Evolutionary conservation across 2,888 invertebrate genomes (phyloP), one percentile per base, ranked within the genome.

Genomic region (Yponomeuta evonymella): DNA sequence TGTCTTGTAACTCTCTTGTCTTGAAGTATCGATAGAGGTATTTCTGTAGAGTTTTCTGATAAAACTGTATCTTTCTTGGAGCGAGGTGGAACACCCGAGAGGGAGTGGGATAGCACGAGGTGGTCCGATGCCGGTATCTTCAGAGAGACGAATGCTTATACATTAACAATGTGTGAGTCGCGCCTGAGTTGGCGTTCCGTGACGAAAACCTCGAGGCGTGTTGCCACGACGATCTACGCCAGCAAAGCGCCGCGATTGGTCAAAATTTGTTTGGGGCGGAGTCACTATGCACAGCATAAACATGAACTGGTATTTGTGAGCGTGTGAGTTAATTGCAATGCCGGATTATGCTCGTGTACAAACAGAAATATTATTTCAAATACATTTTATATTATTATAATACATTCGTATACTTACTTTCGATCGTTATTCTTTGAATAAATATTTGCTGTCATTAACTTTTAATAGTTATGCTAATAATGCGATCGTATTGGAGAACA

Each of bases 131-230:
- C 88, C 85, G 88, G 88, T 90, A 85, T 89, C 90, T 90, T 89
- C 85, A 84, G 85, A 87, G 84, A 83, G 85, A 87, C 78, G 85
- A 88, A 84, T 86, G 87, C 83, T 88, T 82, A 43, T 43, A 83
- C 80, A 82, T 87, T 88, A 87, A 90, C 90, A 87, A 89, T 90
- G 91, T 91, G 91, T 90, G 91, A 90, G 91, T 90, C 90, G 92
- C 92, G 92, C 92, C 90, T 85, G 92, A 91, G 92, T 91, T 87
- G 92, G 80, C 82, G 87, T 86, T 88, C 88, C 90, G 87, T 91
- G 88, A 90, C 90, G 89, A 90, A 90, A 87, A 90, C 87, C 84
- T 85, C 81, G 86, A 92, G 92, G 92, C 91, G 92, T 91, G 90
- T 85, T 88, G 86, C 86, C 84, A 86, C 82, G 79, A 81, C 90